These are phyloP conservation scores for Gobio occitaniae DNA, from an alignment of 2,797 vertebrate species.

Conservation along the genomic window DNA sequence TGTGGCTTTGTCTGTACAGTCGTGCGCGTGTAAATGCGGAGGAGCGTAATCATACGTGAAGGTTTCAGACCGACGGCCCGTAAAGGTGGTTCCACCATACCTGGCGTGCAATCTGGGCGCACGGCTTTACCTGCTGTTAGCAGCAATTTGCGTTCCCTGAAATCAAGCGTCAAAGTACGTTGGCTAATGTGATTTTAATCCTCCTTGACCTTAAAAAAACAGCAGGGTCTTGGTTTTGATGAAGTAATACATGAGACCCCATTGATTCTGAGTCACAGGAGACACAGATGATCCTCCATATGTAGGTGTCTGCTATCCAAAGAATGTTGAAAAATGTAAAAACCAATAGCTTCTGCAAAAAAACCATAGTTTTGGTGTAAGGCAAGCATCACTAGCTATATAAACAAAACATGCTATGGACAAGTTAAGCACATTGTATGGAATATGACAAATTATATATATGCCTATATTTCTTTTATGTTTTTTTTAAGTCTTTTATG, in stretches of 20 bases:
- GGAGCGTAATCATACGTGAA: slow-evolving; percentile 30
- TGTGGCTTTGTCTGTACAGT: slow-evolving; percentile 14
- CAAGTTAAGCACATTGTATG: background rate
- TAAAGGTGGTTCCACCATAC: slow-evolving; percentile 43
- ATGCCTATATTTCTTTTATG: no score
- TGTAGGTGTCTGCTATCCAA: background rate
- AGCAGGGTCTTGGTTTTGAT: slow-evolving; percentile 31
- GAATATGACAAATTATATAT: background rate
- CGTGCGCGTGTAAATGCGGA: background rate
- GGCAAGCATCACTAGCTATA: background rate
- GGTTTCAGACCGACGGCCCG: slow-evolving; percentile 10
- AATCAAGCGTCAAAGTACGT: slow-evolving; percentile 37
- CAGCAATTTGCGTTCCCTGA: slow-evolving; percentile 50
- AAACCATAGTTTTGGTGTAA: background rate
- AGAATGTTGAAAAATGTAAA: background rate
- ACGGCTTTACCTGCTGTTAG: slow-evolving; percentile 46
- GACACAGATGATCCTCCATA: slow-evolving; percentile 29
- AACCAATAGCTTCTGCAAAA: background rate
- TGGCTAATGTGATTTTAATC: slow-evolving; percentile 54
- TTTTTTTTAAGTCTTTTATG: background rate
- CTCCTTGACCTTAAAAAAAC: slow-evolving; percentile 44
- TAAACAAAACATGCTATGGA: background rate
- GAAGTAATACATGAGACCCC: slow-evolving; percentile 26
- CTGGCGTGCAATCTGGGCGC: slow-evolving; percentile 53
- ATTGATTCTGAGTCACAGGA: slow-evolving; percentile 36